Percentiles rank a stretch among this genome's conserved stretches.
These are phyloP conservation scores for Brachystomella parvula DNA, from an alignment of 1,140 invertebrate genomes.

Conservation along the genomic window DNA sequence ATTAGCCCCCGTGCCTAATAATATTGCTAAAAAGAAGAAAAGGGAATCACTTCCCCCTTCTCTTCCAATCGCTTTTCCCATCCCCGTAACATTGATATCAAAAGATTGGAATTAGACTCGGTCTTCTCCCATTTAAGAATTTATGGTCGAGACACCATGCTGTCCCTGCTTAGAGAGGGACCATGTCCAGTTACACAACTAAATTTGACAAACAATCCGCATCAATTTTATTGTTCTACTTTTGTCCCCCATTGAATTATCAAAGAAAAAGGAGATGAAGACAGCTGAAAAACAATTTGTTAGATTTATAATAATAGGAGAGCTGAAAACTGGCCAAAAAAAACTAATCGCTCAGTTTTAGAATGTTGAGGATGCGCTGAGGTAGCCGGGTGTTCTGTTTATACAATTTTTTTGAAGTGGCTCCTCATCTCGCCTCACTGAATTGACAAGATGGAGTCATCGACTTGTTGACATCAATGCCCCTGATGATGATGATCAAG, in stretches of 20 bases:
- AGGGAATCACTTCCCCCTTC: constrained; percentile 14
- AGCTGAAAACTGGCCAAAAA: background rate
- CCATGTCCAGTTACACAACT: constrained; percentile 9
- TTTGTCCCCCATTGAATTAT: too few relatives aligned
- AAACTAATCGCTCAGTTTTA: background rate
- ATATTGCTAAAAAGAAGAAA: constrained; percentile 6
- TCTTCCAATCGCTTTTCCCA: background rate
- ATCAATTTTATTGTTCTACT: too few relatives aligned
- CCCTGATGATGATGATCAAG: background rate
- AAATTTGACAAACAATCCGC: background rate
- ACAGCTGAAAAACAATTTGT: too few relatives aligned
- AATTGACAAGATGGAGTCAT: background rate
- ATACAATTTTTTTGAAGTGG: too few relatives aligned
- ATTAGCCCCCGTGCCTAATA: background rate
- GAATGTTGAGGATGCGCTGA: background rate
- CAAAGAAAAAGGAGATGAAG: too few relatives aligned
- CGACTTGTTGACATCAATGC: constrained; percentile 9
- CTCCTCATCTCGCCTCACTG: background rate
- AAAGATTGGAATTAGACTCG: constrained; percentile 14
- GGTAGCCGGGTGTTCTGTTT: too few relatives aligned
- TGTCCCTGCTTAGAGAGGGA: background rate
- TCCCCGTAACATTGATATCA: constrained; percentile 10
- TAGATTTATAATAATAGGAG: background rate
- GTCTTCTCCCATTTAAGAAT: constrained; percentile 9
- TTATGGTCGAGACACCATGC: constrained; percentile 16